Conservation (phyloP, 2,888 invertebrate species). For the Eupithecia dodoneata region DNA sequence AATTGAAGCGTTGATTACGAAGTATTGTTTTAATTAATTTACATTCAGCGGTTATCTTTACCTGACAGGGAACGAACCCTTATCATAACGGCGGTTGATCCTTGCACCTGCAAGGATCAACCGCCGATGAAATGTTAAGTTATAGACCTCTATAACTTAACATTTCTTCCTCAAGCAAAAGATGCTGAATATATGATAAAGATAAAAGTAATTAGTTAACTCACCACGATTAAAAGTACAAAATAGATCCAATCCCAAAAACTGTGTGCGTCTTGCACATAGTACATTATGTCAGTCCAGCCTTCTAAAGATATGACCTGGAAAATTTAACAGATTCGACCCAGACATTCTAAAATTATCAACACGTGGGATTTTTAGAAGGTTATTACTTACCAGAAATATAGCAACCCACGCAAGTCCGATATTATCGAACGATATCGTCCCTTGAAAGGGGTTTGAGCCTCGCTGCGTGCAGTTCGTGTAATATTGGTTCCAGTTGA, state of each 20-base stretch:
- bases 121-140: slow-evolving; percentile 5
- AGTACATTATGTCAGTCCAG: slow-evolving; percentile 99
- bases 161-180: background rate
- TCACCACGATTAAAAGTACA: slow-evolving; percentile 98
- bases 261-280: slow-evolving; percentile 99
- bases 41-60: slow-evolving; percentile 32
- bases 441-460: slow-evolving; percentile 98
- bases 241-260: slow-evolving; percentile 99
- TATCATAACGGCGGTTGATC: slow-evolving; percentile 29
- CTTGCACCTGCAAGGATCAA: too few relatives aligned
- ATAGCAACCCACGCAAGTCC: slow-evolving; percentile 99
- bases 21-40: slow-evolving; percentile 38
- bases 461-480: slow-evolving; percentile 96
- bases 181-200: background rate
- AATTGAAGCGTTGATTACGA: slow-evolving; percentile 34
- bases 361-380: background rate
- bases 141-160: slow-evolving; percentile 14
- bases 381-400: slow-evolving; percentile 92
- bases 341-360: slow-evolving; percentile 11
- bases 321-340: slow-evolving; percentile 37
- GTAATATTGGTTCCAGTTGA: slow-evolving; percentile 99
- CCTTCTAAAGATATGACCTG: slow-evolving; percentile 99
- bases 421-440: slow-evolving; percentile 99
- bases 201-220: slow-evolving; percentile 62
- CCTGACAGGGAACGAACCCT: slow-evolving; percentile 36